phyloP scores from a whole-genome alignment of 2,888 invertebrate species.

The Crematogaster levior region DNA sequence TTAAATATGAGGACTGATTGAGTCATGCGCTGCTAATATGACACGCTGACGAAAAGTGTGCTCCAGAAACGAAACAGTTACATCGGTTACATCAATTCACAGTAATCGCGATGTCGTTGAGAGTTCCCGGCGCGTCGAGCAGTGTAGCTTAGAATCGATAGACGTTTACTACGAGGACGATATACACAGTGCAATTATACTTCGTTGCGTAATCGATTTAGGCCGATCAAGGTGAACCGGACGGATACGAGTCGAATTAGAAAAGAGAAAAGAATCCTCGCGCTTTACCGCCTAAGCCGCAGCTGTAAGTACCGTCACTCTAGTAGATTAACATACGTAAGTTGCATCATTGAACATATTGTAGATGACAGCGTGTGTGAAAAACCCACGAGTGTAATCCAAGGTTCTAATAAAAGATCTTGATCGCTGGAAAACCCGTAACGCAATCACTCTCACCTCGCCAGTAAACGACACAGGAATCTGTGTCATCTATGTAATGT shows the following conservation, averaged over 20 bases:
- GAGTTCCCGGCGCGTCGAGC: constrained; percentile 1
- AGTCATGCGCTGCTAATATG: not conserved
- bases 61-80: not conserved
- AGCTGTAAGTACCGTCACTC: constrained; percentile 68
- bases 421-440: constrained; percentile 69
- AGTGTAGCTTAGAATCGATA: constrained; percentile 47
- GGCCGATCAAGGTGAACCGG: constrained; percentile 4
- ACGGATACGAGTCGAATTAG: constrained; percentile 7
- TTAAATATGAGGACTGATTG: not conserved
- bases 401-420: constrained; percentile 80
- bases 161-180: constrained; percentile 19
- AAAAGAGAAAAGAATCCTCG: constrained; percentile 11
- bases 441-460: not conserved
- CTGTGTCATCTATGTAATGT: not conserved
- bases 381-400: constrained; percentile 75
- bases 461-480: not conserved
- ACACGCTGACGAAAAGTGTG: not conserved
- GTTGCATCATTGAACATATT: constrained; percentile 61
- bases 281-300: constrained; percentile 67
- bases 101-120: constrained; percentile 19
- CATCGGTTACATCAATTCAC: constrained; percentile 12
- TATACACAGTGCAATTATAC: constrained; percentile 51
- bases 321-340: constrained; percentile 59
- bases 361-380: constrained; percentile 64
- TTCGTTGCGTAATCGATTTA: constrained; percentile 39